Conservation (phyloP, 53 echinoderm and acorn worm species). For the Echinometra lucunter region DNA sequence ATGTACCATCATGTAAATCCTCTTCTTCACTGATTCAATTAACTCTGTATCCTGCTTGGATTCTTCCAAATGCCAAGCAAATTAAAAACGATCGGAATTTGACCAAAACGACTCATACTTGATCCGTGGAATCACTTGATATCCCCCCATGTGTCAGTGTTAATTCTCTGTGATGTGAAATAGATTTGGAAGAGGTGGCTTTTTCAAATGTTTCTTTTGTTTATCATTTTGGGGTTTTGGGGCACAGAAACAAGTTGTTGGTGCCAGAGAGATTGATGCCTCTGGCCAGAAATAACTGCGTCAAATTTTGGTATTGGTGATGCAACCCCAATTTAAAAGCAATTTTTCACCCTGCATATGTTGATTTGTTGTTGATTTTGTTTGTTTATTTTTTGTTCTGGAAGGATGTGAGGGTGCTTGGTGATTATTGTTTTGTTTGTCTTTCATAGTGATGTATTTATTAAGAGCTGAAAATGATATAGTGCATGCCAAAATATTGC, state of each 20-base stretch:
- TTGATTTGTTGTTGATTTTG: background rate
- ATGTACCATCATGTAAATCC: background rate
- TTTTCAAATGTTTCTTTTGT: background rate
- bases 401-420: background rate
- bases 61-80: background rate
- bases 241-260: background rate
- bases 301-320: background rate
- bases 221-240: background rate
- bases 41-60: background rate
- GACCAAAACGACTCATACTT: conserved; percentile 16
- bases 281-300: background rate
- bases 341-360: background rate
- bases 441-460: too few species aligned
- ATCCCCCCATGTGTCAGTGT: background rate
- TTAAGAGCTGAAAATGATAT: too few species aligned
- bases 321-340: background rate
- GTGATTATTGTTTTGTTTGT: too few species aligned
- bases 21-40: background rate
- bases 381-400: background rate
- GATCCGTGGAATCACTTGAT: background rate
- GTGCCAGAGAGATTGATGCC: background rate
- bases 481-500: too few species aligned
- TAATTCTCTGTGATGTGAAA: conserved; percentile 1
- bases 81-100: conserved; percentile 27
- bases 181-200: background rate